phyloP scores from a whole-genome alignment of 2,797 vertebrate genomes.

The Microchirus variegatus region DNA sequence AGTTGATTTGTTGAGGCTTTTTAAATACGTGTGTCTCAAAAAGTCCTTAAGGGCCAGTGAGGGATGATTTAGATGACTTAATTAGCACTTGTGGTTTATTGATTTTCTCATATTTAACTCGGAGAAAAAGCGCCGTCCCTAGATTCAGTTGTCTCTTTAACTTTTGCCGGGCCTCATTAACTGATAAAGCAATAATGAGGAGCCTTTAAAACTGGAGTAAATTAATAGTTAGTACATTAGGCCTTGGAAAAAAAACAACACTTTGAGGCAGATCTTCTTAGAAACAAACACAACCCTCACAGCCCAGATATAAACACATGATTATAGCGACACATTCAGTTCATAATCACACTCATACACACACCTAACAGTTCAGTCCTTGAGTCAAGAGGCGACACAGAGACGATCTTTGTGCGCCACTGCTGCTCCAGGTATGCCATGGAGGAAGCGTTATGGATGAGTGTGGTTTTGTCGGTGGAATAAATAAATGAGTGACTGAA shows the following conservation, averaged over 20 bases:
- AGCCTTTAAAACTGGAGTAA: slow-evolving; percentile 17
- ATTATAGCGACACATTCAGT: slow-evolving; percentile 22
- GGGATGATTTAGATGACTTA: slow-evolving; percentile 29
- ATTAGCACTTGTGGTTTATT: slow-evolving; percentile 43
- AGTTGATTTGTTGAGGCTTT: no score
- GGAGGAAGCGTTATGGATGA: slow-evolving; percentile 45
- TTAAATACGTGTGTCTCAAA: no score
- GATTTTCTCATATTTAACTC: no score
- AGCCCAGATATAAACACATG: slow-evolving; percentile 28
- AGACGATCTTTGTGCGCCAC: slow-evolving; percentile 58
- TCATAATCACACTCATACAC: slow-evolving; percentile 26
- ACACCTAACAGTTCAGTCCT: slow-evolving; percentile 50
- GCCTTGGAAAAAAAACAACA: slow-evolving; percentile 23
- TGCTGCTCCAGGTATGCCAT: slow-evolving; percentile 38
- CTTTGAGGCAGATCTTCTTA: slow-evolving; percentile 21
- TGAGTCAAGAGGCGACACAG: slow-evolving; percentile 48
- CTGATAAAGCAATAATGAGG: slow-evolving; percentile 42
- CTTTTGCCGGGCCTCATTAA: slow-evolving; percentile 33
- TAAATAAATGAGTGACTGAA: slow-evolving; percentile 14
- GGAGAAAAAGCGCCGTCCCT: no score
- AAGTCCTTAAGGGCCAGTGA: neutral
- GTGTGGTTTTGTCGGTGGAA: slow-evolving; percentile 52
- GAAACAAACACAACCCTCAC: slow-evolving; percentile 25
- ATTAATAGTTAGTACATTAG: slow-evolving; percentile 33
- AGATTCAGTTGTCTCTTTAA: neutral